Base-by-base conservation (phyloP, 2,797 vertebrate genomes). In the Furcifer pardalis region DNA sequence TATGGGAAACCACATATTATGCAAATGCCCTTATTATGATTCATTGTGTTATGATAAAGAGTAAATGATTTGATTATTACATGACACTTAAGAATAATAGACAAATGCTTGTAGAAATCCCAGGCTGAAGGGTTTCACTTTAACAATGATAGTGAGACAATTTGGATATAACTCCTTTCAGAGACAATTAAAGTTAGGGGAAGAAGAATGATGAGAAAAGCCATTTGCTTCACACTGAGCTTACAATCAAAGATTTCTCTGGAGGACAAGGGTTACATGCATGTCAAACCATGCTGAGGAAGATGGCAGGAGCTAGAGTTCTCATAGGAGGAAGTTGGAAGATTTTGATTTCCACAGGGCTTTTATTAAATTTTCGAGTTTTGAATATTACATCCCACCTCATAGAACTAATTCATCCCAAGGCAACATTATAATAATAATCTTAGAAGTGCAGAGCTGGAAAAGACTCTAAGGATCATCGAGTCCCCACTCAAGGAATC, bases 61-160 rank as follows among this genome's bases (percentile, higher is more conserved):
- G 91, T 84, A 95, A 96, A 96, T 94, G 86, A 95, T 94, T 94
- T 95, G 90, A 94, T 95, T 95, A 95, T 95, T 95, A 93, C 88
- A 88, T 90, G 91, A 95, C 93, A 94, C 91, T 95, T 95, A 93
- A 94, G 74, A 95, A 95, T 92, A 95, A 95, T 94, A 95, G 90
- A 90, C 91, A 92, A 93, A 92, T 73, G 63, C 86, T 94, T 87
- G 65, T 86, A 68, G 93, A 92, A 89, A 92, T 95, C 91, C 89
- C 86, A 82, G 82, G 75, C 79, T 90, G 79, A 93, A 95, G 84
- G 77, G 40, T 75, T 32, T 93, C 62, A 44, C 82, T 94, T 91
- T 68, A 40, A 75, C 65, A 84, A 72, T 8, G 46, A 71, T 71
- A 37, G 69, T 27, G 69, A 42, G 40, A 71, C 17, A 35, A 42